A percentile compares a stretch with the other conserved stretches of the same genome.
phyloP scores from a whole-genome alignment of 2,113 vertebrate species.

The Mus musculus region DNA sequence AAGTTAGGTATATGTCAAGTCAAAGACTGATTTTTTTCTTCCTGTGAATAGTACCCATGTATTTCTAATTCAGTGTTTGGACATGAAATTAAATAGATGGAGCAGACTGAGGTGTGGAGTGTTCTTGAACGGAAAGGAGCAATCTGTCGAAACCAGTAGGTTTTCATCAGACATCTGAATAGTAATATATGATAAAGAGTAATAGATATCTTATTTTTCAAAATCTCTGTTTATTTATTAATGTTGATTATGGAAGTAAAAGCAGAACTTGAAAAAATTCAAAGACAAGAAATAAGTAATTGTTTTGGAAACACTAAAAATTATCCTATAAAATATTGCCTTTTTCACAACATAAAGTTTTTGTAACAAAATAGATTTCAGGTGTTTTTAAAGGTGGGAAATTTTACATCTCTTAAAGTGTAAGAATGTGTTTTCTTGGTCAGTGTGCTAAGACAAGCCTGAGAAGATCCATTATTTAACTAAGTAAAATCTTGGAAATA shows the following conservation, averaged over 20 bases:
- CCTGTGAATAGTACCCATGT: neutral
- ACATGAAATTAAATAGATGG: neutral
- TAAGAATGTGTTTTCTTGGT: neutral
- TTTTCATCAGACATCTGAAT: neutral
- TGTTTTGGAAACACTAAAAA: neutral
- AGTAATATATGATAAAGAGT: neutral
- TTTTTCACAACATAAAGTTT: neutral
- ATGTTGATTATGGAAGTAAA: neutral
- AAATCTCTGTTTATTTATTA: neutral
- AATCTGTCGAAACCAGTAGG: neutral
- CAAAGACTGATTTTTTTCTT: constrained; percentile 26
- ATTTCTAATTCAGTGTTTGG: neutral
- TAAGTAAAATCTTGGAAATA: neutral
- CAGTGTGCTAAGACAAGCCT: neutral
- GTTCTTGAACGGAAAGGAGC: neutral
- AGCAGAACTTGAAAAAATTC: neutral
- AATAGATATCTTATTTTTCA: neutral
- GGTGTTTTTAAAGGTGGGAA: neutral
- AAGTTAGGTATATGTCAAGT: neutral
- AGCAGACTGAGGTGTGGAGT: neutral
- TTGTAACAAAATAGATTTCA: neutral
- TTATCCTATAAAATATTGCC: neutral
- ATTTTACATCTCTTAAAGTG: neutral
- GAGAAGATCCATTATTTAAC: neutral
- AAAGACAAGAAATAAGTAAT: neutral